Conservation (phyloP, 2,797 vertebrate genomes). For the Onychomys leucogaster region DNA sequence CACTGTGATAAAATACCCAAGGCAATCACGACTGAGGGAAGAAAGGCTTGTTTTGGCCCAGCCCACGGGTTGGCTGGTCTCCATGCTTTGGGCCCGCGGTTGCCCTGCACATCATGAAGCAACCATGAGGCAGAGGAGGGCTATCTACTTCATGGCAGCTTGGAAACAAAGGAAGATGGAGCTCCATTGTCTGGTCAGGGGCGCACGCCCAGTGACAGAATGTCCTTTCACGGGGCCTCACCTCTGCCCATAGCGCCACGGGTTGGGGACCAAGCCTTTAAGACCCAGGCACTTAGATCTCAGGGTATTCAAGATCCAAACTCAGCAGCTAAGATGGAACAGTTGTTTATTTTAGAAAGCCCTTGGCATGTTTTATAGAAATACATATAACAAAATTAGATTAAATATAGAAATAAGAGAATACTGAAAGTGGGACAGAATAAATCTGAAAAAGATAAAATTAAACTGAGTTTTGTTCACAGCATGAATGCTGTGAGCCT, state of each 20-base stretch:
- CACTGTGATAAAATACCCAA: not conserved
- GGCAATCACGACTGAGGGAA: not conserved
- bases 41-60: not conserved
- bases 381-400: conserved; percentile 65
- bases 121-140: not conserved
- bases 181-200: no score
- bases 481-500: not conserved
- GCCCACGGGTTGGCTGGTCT: not conserved
- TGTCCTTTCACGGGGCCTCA: not conserved
- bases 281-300: not conserved
- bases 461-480: conserved; percentile 61
- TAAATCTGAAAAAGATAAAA: conserved; percentile 69
- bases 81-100: not conserved
- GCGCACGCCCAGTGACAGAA: not conserved
- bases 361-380: conserved; percentile 48
- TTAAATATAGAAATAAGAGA: conserved; percentile 72
- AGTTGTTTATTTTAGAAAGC: conserved; percentile 68
- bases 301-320: not conserved
- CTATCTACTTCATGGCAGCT: not conserved
- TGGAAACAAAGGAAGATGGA: not conserved
- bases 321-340: not conserved
- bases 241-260: not conserved
- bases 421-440: conserved; percentile 62
- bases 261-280: not conserved
- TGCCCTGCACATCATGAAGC: not conserved